These are phyloP conservation scores for Nyctalus aviator DNA, from an alignment of 2,797 vertebrate genomes.

Conservation along the genomic window DNA sequence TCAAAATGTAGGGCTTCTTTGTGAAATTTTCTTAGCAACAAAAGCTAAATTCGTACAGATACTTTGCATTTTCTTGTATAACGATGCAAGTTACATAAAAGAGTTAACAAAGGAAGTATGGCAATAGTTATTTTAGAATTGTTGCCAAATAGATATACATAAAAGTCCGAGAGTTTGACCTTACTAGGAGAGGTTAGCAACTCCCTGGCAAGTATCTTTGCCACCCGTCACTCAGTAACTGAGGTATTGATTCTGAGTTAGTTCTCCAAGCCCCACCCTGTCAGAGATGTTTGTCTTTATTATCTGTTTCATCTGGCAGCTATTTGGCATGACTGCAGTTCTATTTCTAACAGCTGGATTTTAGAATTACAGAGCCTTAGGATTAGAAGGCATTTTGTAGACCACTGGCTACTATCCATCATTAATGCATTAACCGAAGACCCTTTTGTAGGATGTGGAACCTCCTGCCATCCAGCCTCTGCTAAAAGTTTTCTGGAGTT, in stretches of 20 bases:
- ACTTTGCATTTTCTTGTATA: not conserved
- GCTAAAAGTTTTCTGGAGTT: not conserved
- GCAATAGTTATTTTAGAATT: not conserved
- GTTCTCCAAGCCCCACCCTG: not conserved
- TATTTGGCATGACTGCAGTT: not conserved
- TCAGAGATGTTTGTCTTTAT: slow-evolving; percentile 5
- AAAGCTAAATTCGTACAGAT: not conserved
- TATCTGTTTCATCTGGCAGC: slow-evolving; percentile 2
- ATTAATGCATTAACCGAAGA: slow-evolving; percentile 28
- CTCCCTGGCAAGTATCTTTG: not conserved
- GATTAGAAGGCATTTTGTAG: slow-evolving; percentile 8
- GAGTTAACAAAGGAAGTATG: not conserved
- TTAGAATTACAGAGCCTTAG: not conserved
- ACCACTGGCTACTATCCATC: not conserved
- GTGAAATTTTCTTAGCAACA: not conserved
- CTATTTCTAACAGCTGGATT: slow-evolving; percentile 39
- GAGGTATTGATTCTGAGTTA: not conserved
- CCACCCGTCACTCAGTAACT: not conserved
- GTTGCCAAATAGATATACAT: not conserved
- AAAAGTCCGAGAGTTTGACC: not conserved
- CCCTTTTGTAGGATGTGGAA: not conserved
- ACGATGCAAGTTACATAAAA: not conserved
- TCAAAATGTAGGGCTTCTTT: not conserved
- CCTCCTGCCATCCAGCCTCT: not conserved
- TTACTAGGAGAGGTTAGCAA: not conserved